Base-by-base conservation (phyloP, 2,888 invertebrate species). In the Acrobasis repandana region DNA sequence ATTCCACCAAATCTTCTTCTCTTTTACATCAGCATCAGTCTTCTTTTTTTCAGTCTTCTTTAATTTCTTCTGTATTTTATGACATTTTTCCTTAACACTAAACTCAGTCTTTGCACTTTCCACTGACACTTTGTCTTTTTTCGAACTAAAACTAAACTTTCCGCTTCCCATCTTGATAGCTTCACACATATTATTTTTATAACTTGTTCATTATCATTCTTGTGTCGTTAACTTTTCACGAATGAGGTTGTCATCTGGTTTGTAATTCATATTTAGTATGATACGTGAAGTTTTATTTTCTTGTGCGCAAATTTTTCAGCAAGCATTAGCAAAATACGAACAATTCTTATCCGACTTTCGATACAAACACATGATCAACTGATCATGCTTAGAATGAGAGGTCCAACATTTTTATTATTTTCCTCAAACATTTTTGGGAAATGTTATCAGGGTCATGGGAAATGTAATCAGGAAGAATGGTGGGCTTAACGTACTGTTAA, bases 1-100 rank as follows among this genome's bases (percentile, higher is more conserved):
- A 65, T 91, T 90, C 92, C 92, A 93, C 93, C 93, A 92, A 68
- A 93, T 91, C 36, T 83, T 87, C 78, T 92, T 93, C 74, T 92
- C 90, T 63, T 81, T 86, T 61, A 77, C 73, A 47, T 78, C 75
- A 56, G 66, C 75, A 73, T 89, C 90, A 90, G 90, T 90, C 89
- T 91, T 89, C 80, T 85, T 80, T 75, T 85, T 87, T 67, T 92
- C 91, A 88, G 90, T 91, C 90, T 90, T 91, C 80, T 88, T 87
- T 57, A 90, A 76, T 85, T 91, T 91, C 75, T 89, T 92, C 76
- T 90, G 88, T 79, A 90, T 82, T 76, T 90, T 89, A 59, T 80
- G 79, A 76, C 82, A 90, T 79, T 86, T 90, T 67, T 92, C 89
- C 79, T 90, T 91, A 86, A 91, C 86, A 87, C 89, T 91, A 86